phyloP scores from a whole-genome alignment of 2,888 invertebrate species.

The Oithona nana region DNA sequence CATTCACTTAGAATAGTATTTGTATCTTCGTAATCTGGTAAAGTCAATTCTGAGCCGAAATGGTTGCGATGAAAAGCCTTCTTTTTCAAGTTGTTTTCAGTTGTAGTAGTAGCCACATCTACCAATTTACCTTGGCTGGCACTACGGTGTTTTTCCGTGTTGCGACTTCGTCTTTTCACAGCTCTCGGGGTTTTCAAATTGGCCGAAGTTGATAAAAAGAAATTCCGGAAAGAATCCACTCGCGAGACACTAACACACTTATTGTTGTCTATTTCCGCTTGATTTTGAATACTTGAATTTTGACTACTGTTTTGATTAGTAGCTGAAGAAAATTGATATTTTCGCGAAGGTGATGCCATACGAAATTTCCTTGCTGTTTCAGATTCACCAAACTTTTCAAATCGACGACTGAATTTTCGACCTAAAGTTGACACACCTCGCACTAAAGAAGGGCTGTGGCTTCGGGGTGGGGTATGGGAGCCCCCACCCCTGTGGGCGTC shows the following conservation, averaged over 20 bases:
- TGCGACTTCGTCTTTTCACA: constrained; percentile 9
- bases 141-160: neutral
- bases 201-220: neutral
- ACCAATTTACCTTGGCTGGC: neutral
- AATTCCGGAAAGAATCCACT: constrained; percentile 13
- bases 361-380: neutral
- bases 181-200: constrained; percentile 7
- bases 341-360: constrained; percentile 8
- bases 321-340: neutral
- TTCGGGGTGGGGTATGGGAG: neutral
- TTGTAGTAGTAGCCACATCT: neutral
- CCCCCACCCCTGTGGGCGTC: neutral
- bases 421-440: constrained; percentile 10
- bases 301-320: neutral
- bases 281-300: neutral
- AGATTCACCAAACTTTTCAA: neutral
- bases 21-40: neutral
- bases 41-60: neutral
- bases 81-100: neutral
- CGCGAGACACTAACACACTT: neutral
- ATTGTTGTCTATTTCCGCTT: neutral
- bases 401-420: constrained; percentile 10
- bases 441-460: neutral
- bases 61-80: neutral
- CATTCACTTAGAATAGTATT: neutral